Evolutionary conservation across 2,888 invertebrate species (phyloP), one percentile per base, ranked within the genome.

Genomic region (Elysia crispata): DNA sequence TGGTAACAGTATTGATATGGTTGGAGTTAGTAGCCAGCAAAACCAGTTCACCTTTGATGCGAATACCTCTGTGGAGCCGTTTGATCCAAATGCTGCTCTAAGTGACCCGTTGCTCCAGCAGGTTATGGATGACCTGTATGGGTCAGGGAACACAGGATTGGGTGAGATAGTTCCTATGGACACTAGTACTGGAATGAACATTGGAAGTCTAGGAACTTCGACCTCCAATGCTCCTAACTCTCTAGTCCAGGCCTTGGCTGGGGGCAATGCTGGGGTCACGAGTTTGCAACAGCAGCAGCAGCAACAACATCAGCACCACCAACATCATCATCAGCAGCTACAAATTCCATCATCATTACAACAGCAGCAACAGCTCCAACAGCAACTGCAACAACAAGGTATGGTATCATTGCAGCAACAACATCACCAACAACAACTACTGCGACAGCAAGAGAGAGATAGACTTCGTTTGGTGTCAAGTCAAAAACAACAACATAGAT

Each of bases 341-440:
- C 80, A 80, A 57, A 75, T 70, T 25, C 79, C 70, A 57, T 62
- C 33, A 54, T 79, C 72, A 31, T 75, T 57, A 60, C 70, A 62
- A 3, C 72, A 64, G 15, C 66, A 66, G 31, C 78, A 78, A 50
- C 78, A 78, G 18, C 78, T 73, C 20, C 50, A 49, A 23, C 50
- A 72, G 72, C 50, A 72, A 25, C 50, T 49, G 41, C 66, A 79
- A 74, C 76, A 80, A 23, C 41, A 41, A 11, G 41, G 41, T 41
- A 3, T 20, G 20, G 13, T 31, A 25, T 30, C 31, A n/a, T 30
- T 25, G 31, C 57, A 50, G 15, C 67, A 50, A 11, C 76, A 76
- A 0, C 79, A 79, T 25, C 79, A 79, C 6, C 79, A 79, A 30
- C 75, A 79, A 54, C 75, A 79, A 28, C 75, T 41, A 23, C 66